Base-by-base conservation (phyloP, 2,888 invertebrate species). In the Cremastobaeus sp. region DNA sequence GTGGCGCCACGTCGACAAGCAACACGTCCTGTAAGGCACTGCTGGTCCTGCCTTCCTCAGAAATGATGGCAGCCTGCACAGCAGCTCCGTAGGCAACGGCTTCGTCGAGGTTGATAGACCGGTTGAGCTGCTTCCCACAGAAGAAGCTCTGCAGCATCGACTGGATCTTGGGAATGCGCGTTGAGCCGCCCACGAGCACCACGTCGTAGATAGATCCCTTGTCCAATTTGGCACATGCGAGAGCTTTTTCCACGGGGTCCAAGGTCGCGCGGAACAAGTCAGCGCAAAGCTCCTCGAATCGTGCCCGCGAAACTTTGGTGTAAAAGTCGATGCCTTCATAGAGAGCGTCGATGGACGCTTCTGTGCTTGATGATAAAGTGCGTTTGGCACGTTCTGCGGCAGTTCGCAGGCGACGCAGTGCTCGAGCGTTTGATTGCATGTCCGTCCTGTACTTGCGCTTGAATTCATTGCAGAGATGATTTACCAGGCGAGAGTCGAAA, bases 31-130 rank as follows among this genome's bases (percentile, higher is more conserved):
- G 93, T 78, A 95, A 94, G 88, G 90, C 91, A 2, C 92, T 89
- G 76, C 84, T 85, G 6, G 81, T 85, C 68, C 85, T 80, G n/a
- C 88, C 88, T 77, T 90, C 90, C 82, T 94, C 93, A 1, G 91
- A 91, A 12, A 92, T 43, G 77, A 97, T 96, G 37, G 97, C 97
- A 0, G 96, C 97, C 88, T 97, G 97, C 0, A 97, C 96, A 14
- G 97, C 96, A 1, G 97, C 96, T 2, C 96, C 96, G 83, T 96
- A 97, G 0, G 97, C 97, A 0, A 97, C 95, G 4, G 97, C 95
- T 88, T 96, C 96, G 82, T 96, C 96, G 0, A 96, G 97, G 88
- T 97, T 97, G 80, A 97, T 97, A 6, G 95, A 95, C 52, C 96
- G 91, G 88, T 97, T 97, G 32, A 97, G 88, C 66, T 94, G 91